These are phyloP conservation scores for Orthosia gracilis DNA, from an alignment of 2,888 invertebrate genomes.

Conservation along the genomic window DNA sequence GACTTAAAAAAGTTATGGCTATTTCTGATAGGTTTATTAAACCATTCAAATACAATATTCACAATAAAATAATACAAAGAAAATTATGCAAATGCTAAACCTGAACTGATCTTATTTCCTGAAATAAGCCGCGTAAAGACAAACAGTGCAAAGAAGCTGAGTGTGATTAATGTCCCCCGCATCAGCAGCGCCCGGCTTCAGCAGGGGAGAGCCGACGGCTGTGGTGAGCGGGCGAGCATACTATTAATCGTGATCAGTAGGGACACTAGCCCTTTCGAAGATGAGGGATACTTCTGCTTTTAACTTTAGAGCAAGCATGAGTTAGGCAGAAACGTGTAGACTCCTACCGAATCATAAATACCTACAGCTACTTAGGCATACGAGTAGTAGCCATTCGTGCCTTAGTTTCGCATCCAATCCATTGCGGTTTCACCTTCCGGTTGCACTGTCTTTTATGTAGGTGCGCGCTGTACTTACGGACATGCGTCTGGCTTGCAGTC, in stretches of 20 bases:
- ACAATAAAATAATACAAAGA: background rate
- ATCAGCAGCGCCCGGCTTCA: conserved; percentile 50
- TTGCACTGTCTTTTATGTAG: no score
- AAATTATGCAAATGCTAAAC: background rate
- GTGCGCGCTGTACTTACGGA: no score
- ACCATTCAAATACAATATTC: no score
- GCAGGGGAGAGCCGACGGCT: conserved; percentile 55
- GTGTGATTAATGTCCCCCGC: conserved; percentile 66
- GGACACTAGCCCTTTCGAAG: conserved; percentile 18
- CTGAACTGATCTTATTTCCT: conserved; percentile 11
- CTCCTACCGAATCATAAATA: no score
- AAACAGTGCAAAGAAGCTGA: conserved; percentile 60
- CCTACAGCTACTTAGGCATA: no score
- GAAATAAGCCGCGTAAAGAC: conserved; percentile 34
- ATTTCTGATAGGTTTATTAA: no score
- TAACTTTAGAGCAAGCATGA: no score
- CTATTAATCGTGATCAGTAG: conserved; percentile 76
- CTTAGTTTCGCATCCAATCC: background rate
- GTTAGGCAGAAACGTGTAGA: background rate
- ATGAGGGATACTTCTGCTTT: conserved; percentile 35
- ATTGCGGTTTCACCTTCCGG: background rate
- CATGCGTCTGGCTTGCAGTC: no score
- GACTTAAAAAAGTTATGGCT: no score
- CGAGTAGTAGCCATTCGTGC: no score
- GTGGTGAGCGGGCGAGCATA: conserved; percentile 67